phyloP scores from a whole-genome alignment of 2,113 vertebrate species.

The Macquaria ambigua region DNA sequence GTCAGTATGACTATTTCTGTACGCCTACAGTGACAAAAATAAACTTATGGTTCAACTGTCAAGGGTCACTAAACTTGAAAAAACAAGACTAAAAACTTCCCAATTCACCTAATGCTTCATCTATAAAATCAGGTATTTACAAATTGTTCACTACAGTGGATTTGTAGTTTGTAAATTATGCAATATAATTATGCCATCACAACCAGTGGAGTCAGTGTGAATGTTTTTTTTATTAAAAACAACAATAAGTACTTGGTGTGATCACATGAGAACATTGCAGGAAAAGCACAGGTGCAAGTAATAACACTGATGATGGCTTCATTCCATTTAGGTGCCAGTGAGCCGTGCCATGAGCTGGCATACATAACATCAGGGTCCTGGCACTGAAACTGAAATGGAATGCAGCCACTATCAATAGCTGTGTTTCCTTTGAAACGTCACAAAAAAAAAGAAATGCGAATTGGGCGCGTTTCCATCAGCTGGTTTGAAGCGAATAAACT shows the following conservation, averaged over 20 bases:
- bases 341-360: neutral
- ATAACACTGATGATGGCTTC: neutral
- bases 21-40: slow-evolving; percentile 4
- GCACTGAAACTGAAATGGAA: neutral
- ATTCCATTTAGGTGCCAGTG: neutral
- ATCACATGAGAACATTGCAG: neutral
- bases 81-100: no score
- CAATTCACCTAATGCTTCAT: no score
- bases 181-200: neutral
- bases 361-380: neutral
- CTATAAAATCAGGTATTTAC: neutral
- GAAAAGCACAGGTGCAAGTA: neutral
- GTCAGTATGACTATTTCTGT: neutral
- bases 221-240: neutral
- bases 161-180: no score
- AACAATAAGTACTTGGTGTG: no score
- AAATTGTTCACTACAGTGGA: neutral
- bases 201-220: neutral
- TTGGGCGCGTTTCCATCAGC: no score
- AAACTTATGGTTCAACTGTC: neutral
- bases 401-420: neutral
- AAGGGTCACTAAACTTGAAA: neutral
- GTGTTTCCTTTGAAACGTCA: no score
- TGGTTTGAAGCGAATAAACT: no score
- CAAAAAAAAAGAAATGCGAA: no score